Percentiles rank a stretch among this genome's conserved stretches.
These are phyloP conservation scores for Aspidoscelis tigris DNA, from an alignment of 2,113 vertebrate genomes.

Conservation along the genomic window DNA sequence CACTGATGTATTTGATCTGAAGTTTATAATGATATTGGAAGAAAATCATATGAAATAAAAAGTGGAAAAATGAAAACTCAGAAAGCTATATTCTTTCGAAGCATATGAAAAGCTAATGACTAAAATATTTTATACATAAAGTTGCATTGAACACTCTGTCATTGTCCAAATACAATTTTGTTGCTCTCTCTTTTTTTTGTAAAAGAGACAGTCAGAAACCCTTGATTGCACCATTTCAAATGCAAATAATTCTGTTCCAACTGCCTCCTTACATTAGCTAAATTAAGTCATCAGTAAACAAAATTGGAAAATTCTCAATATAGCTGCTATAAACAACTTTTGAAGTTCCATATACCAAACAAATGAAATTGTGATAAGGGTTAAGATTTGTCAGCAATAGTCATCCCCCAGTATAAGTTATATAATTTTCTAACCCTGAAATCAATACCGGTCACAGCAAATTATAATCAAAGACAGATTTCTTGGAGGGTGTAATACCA, in stretches of 20 bases:
- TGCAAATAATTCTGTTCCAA: constrained; percentile 86
- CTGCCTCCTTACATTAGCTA: constrained; percentile 87
- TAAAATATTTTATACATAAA: constrained; percentile 40
- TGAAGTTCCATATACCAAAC: constrained; percentile 81
- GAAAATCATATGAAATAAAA: constrained; percentile 13
- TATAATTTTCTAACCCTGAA: constrained; percentile 66
- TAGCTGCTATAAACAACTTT: constrained; percentile 83
- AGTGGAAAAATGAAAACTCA: constrained; percentile 17
- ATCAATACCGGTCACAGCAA: constrained; percentile 76
- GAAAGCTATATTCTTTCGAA: constrained; percentile 11
- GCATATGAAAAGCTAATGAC: constrained; percentile 30
- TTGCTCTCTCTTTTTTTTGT: constrained; percentile 55
- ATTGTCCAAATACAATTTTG: constrained; percentile 76
- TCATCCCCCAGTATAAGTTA: constrained; percentile 68
- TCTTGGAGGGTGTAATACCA: constrained; percentile 84
- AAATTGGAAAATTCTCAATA: constrained; percentile 84
- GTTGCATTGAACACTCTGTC: constrained; percentile 57
- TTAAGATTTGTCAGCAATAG: constrained; percentile 71
- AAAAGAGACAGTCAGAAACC: constrained; percentile 78
- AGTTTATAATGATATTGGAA: constrained; percentile 16
- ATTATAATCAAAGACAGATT: constrained; percentile 87
- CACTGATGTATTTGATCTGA: neutral
- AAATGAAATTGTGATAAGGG: constrained; percentile 72
- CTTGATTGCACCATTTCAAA: constrained; percentile 82
- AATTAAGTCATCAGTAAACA: constrained; percentile 88